Evolutionary conservation across 2,888 invertebrate species (phyloP), one percentile per base, ranked within the genome.

Genomic region (Pristionchus entomophagus): DNA sequence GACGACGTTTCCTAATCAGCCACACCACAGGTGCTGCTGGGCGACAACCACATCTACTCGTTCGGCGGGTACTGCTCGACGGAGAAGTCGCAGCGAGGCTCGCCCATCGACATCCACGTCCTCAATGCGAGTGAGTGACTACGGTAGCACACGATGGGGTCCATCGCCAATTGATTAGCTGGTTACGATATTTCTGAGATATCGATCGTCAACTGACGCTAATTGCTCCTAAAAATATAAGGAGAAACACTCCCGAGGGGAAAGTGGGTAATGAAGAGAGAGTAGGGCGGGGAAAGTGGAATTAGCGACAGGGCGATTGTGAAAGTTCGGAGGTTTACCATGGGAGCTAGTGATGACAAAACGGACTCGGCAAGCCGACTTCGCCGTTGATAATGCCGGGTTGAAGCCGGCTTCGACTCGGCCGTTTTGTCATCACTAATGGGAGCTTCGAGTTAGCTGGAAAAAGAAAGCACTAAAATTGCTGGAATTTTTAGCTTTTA

Each of bases 11-110:
- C 22, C 19, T 32, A 56, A 81, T 26, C 41, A 22, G 8, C 1
- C 12, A 38, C 73, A 29, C 32, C 19, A 49, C 49, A 83, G 83
- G 83, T 83, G 41, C 83, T 83, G 38, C 83, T 83, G 41, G 84
- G 73, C 38, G 84, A 85, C 78, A 41, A 78, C 90, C 38, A 78
- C 90, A 96, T 98, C 89, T 97, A 96, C 94, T 96, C 97, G 0
- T 97, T 97, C 94, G 97, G 97, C 59, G 97, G 97, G 41, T 97
- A 97, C 94, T 97, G 96, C 93, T 96, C 97, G 0, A 96, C 96
- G 17, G 96, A 96, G 91, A 96, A 96, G 92, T 93, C 93, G 69
- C 73, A 81, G 35, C 91, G 91, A 22, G 56, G 85, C 94, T 95
- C 96, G 56, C 96, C 96, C 0, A 97, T 97, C 93, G 97, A 97